Conservation (phyloP, 2,113 vertebrate genomes). For the Xenopus borealis region DNA sequence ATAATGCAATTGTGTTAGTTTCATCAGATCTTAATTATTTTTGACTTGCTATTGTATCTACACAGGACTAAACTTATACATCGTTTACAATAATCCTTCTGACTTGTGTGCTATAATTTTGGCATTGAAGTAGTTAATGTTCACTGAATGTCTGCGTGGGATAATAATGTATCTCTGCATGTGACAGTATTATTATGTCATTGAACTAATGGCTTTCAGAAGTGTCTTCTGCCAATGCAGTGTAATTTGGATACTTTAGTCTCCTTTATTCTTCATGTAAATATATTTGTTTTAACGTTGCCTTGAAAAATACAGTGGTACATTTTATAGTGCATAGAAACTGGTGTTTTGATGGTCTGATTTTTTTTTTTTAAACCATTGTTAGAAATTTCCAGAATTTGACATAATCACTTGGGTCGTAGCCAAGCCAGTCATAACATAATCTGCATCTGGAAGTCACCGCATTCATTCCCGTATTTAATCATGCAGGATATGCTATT, state of each 20-base stretch:
- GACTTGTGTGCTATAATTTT: background rate
- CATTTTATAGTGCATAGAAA: background rate
- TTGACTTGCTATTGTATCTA: no score
- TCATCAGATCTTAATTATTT: no score
- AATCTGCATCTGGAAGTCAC: no score
- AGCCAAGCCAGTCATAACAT: no score
- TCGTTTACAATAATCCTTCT: no score
- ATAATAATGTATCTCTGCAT: conserved; percentile 13
- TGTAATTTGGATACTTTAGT: background rate
- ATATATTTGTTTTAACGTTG: background rate
- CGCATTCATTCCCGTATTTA: no score
- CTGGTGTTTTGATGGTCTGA: background rate
- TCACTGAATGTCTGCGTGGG: conserved; percentile 24
- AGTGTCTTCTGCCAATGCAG: background rate
- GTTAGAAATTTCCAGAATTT: no score
- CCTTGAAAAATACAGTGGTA: background rate
- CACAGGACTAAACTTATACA: no score
- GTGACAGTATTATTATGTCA: conserved; percentile 30
- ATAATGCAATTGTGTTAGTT: no score
- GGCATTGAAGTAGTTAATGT: conserved; percentile 24
- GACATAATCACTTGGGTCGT: no score
- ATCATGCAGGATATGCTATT: no score
- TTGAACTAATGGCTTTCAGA: conserved; percentile 17
- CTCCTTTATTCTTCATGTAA: background rate
- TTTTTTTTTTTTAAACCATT: no score